These are phyloP conservation scores for Pomacea maculata DNA, from an alignment of 1,140 invertebrate species.

Conservation along the genomic window DNA sequence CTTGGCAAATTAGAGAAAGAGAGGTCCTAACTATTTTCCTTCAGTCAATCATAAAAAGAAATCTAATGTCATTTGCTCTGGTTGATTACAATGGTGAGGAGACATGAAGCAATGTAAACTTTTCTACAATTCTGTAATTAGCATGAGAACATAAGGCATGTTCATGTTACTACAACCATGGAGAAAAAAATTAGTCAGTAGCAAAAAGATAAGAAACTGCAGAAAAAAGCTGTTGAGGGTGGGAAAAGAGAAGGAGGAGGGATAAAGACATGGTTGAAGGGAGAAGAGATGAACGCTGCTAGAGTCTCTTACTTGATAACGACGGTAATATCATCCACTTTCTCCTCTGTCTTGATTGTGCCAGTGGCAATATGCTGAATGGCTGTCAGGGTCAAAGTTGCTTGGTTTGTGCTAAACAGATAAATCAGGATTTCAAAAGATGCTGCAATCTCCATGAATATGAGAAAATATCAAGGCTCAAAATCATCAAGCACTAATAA, in stretches of 20 bases:
- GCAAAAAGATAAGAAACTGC: no score
- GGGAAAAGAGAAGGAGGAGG: not conserved
- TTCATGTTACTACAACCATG: no score
- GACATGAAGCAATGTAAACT: not conserved
- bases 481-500: no score
- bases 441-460: no score
- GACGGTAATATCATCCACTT: conserved; percentile 49
- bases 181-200: no score
- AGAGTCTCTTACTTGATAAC: conserved; percentile 47
- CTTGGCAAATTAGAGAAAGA: no score
- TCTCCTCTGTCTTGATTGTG: conserved; percentile 45
- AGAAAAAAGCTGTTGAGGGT: no score
- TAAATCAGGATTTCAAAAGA: conserved; percentile 5
- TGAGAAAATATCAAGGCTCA: no score
- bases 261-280: not conserved
- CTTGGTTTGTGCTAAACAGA: conserved; percentile 52
- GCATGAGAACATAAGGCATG: no score
- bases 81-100: not conserved
- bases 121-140: no score
- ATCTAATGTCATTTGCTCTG: not conserved
- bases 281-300: not conserved
- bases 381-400: conserved; percentile 64
- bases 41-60: conserved; percentile 6
- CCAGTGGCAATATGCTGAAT: conserved; percentile 62
- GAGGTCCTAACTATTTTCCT: not conserved